These are phyloP conservation scores for Calcarius ornatus DNA, from an alignment of 2,113 vertebrate species.

Conservation along the genomic window DNA sequence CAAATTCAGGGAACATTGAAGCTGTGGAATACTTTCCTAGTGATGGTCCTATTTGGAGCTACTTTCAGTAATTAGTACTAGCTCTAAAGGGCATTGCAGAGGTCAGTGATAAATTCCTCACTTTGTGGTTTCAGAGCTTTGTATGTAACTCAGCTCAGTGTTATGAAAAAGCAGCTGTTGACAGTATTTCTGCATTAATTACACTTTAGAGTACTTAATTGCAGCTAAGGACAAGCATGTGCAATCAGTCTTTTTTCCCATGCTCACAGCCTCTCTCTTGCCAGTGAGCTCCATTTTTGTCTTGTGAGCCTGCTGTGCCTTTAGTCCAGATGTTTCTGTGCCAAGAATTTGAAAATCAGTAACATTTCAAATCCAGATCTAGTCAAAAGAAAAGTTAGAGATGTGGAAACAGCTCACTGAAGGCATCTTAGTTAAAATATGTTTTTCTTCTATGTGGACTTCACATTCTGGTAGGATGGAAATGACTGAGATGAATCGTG, in stretches of 20 bases:
- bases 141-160: background rate
- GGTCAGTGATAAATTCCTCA: background rate
- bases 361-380: background rate
- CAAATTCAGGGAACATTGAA: background rate
- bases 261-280: background rate
- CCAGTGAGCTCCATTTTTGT: background rate
- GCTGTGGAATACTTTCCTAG: background rate
- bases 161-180: conserved; percentile 1
- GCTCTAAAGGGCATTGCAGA: background rate
- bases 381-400: background rate
- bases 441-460: background rate
- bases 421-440: background rate
- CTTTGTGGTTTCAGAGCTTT: background rate
- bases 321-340: conserved; percentile 8
- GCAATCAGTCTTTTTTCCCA: background rate
- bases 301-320: background rate
- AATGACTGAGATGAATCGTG: rapidly evolving
- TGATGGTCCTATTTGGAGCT: background rate
- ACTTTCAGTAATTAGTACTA: background rate
- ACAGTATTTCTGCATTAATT: background rate
- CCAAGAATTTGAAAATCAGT: background rate
- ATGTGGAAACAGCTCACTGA: background rate
- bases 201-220: background rate
- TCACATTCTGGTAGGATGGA: background rate
- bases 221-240: background rate